Conservation (phyloP, 2,113 vertebrate species). For the Zosterops pallidus region DNA sequence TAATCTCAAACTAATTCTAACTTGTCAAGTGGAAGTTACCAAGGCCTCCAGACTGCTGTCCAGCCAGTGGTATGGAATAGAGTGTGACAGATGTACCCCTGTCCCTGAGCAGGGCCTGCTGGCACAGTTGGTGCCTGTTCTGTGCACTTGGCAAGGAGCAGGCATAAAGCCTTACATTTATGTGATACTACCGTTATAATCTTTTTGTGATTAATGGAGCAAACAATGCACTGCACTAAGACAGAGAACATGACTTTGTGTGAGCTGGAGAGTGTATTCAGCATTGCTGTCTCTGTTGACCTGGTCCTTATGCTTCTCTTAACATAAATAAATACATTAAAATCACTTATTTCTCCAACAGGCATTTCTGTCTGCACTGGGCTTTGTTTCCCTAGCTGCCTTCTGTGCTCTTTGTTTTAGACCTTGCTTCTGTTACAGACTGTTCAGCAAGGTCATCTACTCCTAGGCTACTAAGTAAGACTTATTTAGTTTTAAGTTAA, state of each 20-base stretch:
- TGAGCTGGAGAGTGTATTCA: conserved; percentile 2
- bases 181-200: neutral
- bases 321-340: conserved; percentile 60
- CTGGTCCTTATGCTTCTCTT: conserved; percentile 54
- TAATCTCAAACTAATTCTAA: neutral
- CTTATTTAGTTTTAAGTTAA: neutral
- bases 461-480: neutral
- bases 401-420: conserved; percentile 44
- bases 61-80: too few species aligned
- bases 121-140: neutral
- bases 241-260: neutral
- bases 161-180: neutral
- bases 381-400: conserved; percentile 33
- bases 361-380: neutral
- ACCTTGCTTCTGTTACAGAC: neutral
- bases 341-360: conserved; percentile 8
- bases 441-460: neutral
- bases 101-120: neutral
- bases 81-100: neutral
- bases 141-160: neutral
- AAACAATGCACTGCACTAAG: neutral
- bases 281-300: conserved; percentile 34
- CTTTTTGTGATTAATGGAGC: conserved; percentile 52
- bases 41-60: neutral
- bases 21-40: neutral